Conservation (phyloP, 2,888 invertebrate genomes). For the Pristionchus japonicus region DNA sequence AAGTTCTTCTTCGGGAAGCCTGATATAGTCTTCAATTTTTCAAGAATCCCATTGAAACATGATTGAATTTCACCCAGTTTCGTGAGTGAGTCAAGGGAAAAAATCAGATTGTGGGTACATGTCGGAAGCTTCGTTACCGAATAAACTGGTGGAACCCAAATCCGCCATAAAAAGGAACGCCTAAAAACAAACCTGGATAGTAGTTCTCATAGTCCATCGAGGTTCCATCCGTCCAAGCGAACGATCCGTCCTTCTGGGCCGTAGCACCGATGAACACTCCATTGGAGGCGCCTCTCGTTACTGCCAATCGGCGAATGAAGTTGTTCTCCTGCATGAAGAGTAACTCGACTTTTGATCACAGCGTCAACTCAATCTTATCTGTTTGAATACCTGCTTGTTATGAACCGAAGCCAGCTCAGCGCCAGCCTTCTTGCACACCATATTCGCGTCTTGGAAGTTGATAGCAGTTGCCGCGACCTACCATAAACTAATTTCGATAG, state of each 20-base stretch:
- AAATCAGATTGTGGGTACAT: too few relatives aligned
- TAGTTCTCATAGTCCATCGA: background rate
- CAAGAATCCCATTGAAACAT: too few relatives aligned
- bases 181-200: background rate
- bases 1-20: background rate
- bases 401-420: background rate
- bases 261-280: background rate
- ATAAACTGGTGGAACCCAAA: too few relatives aligned
- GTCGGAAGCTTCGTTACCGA: too few relatives aligned
- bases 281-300: background rate
- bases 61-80: too few relatives aligned
- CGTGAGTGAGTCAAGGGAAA: too few relatives aligned
- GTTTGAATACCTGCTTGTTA: background rate
- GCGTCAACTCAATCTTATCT: background rate
- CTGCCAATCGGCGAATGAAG: background rate
- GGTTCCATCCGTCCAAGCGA: constrained; percentile 4
- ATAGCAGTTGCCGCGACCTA: background rate
- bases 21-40: background rate
- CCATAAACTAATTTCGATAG: too few relatives aligned
- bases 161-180: too few relatives aligned
- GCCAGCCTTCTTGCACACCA: background rate
- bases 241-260: background rate
- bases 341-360: background rate
- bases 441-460: background rate
- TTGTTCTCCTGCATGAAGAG: background rate